These are phyloP conservation scores for Drosophila kohkoa DNA, from an alignment of 1,140 invertebrate species.

Conservation along the genomic window DNA sequence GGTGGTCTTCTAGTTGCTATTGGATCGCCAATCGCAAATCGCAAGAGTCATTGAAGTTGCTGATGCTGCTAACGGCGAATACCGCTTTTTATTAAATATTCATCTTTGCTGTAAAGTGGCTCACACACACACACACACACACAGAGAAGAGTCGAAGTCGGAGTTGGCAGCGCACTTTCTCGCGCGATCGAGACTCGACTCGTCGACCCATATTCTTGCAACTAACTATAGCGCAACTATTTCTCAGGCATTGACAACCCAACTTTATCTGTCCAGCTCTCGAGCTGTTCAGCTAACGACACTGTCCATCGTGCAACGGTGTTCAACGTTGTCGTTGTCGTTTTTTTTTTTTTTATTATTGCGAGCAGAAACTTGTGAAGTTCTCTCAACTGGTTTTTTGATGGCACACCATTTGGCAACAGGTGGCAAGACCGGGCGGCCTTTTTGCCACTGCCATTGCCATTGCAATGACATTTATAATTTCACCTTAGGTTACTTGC, in stretches of 20 bases:
- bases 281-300: slow-evolving; percentile 9
- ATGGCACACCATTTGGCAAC: slow-evolving; percentile 37
- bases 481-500: slow-evolving; percentile 32
- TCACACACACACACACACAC: slow-evolving; percentile 12
- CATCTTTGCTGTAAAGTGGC: slow-evolving; percentile 40
- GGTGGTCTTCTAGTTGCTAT: slow-evolving; percentile 20
- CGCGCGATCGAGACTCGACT: slow-evolving; percentile 32
- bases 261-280: slow-evolving; percentile 18
- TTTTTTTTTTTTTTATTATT: slow-evolving; percentile 27
- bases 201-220: slow-evolving; percentile 71
- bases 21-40: slow-evolving; percentile 4
- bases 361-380: slow-evolving; percentile 26
- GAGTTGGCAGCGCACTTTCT: slow-evolving; percentile 60
- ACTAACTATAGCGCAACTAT: slow-evolving; percentile 54
- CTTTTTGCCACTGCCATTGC: slow-evolving; percentile 1
- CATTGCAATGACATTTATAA: slow-evolving; percentile 22
- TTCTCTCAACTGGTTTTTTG: slow-evolving; percentile 45
- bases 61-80: slow-evolving; percentile 55
- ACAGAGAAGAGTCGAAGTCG: background rate
- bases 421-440: slow-evolving; percentile 34
- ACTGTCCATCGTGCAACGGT: slow-evolving; percentile 18
- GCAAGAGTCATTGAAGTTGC: slow-evolving; percentile 38
- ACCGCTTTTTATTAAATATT: slow-evolving; percentile 39
- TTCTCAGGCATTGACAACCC: slow-evolving; percentile 39
- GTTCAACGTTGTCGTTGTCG: no score